Conservation (phyloP, 2,797 vertebrate species). For the Hypotaenidia philippensis region DNA sequence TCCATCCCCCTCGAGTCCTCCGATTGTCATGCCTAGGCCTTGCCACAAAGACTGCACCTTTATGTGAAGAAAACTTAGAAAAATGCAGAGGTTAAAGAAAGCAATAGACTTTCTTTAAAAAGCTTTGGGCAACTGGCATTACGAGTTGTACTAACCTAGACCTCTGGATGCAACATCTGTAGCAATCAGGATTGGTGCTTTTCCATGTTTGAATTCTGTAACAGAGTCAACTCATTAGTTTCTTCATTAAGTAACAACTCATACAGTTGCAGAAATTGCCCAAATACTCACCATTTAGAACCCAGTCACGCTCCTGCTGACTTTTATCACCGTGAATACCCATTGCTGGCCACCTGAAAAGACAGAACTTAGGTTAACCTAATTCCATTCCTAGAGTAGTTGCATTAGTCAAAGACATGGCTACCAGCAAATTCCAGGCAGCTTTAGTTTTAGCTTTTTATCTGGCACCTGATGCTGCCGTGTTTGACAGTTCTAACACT, state of each 20-base stretch:
- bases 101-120: constrained; percentile 99
- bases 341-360: constrained; percentile 95
- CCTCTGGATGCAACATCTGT: constrained; percentile 98
- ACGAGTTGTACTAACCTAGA: constrained; percentile 92
- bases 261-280: fast-evolving
- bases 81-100: constrained; percentile 99
- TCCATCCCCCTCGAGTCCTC: constrained; percentile 99
- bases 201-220: constrained; percentile 96
- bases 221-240: not conserved
- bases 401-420: not conserved
- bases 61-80: constrained; percentile 99
- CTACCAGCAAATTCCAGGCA: not conserved
- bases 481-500: not conserved
- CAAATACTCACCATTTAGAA: constrained; percentile 90
- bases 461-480: not conserved
- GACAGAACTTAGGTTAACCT: not conserved
- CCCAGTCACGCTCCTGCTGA: constrained; percentile 97
- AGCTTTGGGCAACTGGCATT: constrained; percentile 79
- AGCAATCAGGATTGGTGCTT: constrained; percentile 97
- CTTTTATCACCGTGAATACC: constrained; percentile 98
- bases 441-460: not conserved
- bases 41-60: constrained; percentile 99
- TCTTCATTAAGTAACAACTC: not conserved
- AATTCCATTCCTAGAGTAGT: fast-evolving
- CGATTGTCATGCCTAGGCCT: constrained; percentile 99